Evolutionary conservation across 2,797 vertebrate species (phyloP).

Genomic region (Aeoliscus strigatus): DNA sequence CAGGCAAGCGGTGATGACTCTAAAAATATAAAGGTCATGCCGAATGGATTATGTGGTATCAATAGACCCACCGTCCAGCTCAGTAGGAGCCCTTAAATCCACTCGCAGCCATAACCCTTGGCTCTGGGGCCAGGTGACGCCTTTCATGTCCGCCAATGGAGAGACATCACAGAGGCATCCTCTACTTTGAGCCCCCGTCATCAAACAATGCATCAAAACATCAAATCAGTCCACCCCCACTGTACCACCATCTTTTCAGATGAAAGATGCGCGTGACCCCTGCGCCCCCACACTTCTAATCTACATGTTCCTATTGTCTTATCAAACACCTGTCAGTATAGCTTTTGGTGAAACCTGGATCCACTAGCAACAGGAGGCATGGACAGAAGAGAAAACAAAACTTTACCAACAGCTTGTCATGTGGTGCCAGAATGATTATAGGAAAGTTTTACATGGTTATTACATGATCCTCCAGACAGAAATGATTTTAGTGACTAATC

Average conservation of each 20-base stretch:
- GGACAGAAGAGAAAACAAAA: too few species aligned
- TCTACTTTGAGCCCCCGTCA: slow-evolving; percentile 93
- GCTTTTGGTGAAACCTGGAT: too few species aligned
- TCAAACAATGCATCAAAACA: slow-evolving; percentile 97
- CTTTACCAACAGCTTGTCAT: too few species aligned
- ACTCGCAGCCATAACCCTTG: slow-evolving; percentile 52
- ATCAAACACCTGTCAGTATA: not conserved
- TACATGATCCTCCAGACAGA: too few species aligned
- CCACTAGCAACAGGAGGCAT: too few species aligned
- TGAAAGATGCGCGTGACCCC: slow-evolving; percentile 80
- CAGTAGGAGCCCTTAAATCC: slow-evolving; percentile 62
- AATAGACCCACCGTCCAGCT: slow-evolving; percentile 58
- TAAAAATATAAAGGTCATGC: slow-evolving; percentile 64
- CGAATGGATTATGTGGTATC: slow-evolving; percentile 66
- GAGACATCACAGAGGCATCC: slow-evolving; percentile 89
- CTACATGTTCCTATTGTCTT: slow-evolving; percentile 9
- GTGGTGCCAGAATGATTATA: too few species aligned
- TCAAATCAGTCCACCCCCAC: slow-evolving; percentile 85
- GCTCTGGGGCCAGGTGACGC: slow-evolving; percentile 79
- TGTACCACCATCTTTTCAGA: slow-evolving; percentile 81
- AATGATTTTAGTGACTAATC: too few species aligned
- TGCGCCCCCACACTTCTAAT: slow-evolving; percentile 9
- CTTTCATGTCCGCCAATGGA: slow-evolving; percentile 86
- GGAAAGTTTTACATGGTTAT: too few species aligned
- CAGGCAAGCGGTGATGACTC: slow-evolving; percentile 42